phyloP scores from a whole-genome alignment of 2,797 vertebrate genomes.

The Benthosema pterotum region DNA sequence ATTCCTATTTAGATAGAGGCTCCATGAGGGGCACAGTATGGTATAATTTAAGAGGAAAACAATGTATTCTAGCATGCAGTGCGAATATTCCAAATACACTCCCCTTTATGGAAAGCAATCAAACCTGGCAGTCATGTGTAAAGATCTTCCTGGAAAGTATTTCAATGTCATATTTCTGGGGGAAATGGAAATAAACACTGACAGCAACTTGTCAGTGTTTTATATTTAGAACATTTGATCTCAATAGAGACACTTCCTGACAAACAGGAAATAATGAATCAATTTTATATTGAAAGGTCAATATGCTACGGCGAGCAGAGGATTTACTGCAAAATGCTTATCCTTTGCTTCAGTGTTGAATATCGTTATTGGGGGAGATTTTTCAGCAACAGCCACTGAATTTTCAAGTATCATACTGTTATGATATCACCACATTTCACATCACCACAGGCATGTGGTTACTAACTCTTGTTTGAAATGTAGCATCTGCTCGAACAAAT shows the following conservation, averaged over 20 bases:
- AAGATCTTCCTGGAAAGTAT: slow-evolving; percentile 84
- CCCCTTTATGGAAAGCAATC: slow-evolving; percentile 81
- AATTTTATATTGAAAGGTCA: slow-evolving; percentile 64
- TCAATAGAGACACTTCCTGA: slow-evolving; percentile 76
- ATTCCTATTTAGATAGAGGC: slow-evolving; percentile 75
- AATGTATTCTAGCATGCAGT: slow-evolving; percentile 64
- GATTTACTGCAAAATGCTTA: slow-evolving; percentile 34
- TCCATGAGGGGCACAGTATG: slow-evolving; percentile 62
- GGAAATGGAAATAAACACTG: slow-evolving; percentile 81
- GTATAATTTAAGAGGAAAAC: slow-evolving; percentile 71
- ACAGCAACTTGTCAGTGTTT: slow-evolving; percentile 81
- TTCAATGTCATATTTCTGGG: slow-evolving; percentile 82
- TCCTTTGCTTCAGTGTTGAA: slow-evolving; percentile 31
- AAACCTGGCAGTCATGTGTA: slow-evolving; percentile 85
- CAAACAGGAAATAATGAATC: slow-evolving; percentile 63
- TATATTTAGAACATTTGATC: slow-evolving; percentile 79
- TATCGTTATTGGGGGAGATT: slow-evolving; percentile 50
- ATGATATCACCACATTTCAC: slow-evolving; percentile 43
- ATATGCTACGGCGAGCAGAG: slow-evolving; percentile 42
- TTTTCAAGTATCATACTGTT: slow-evolving; percentile 37
- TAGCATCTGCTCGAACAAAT: slow-evolving; percentile 57
- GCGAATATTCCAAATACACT: slow-evolving; percentile 71
- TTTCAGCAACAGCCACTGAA: slow-evolving; percentile 56
- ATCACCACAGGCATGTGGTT: slow-evolving; percentile 46
- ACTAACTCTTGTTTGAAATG: slow-evolving; percentile 67